Percentiles rank a stretch among this genome's conserved stretches.
Evolutionary conservation across 2,888 invertebrate species (phyloP).

Genomic region (Uropetala carovei): DNA sequence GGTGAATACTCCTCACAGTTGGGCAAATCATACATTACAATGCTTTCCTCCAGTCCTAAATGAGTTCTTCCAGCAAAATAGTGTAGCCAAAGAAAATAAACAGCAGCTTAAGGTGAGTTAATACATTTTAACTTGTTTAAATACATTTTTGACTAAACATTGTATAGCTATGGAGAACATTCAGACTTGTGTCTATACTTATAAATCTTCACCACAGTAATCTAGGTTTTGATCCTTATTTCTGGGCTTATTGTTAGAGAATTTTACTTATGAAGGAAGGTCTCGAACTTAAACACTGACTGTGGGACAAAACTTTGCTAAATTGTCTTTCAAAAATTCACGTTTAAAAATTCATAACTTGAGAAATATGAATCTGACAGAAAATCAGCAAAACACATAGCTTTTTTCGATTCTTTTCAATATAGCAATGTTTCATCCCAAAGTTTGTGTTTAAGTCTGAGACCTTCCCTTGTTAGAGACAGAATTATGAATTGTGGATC

Average conservation of each 20-base stretch:
- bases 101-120: slow-evolving; percentile 84
- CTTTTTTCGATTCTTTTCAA: too few relatives aligned
- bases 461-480: too few relatives aligned
- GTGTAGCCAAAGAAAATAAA: slow-evolving; percentile 91
- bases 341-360: too few relatives aligned
- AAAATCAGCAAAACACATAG: too few relatives aligned
- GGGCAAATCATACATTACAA: slow-evolving; percentile 94
- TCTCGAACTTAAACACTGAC: too few relatives aligned
- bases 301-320: too few relatives aligned
- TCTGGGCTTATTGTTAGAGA: neutral
- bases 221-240: neutral
- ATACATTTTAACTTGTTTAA: neutral
- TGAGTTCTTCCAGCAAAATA: slow-evolving; percentile 92
- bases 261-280: too few relatives aligned
- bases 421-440: too few relatives aligned
- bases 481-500: neutral
- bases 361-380: too few relatives aligned
- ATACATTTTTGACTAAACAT: neutral
- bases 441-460: too few relatives aligned
- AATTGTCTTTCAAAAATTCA: too few relatives aligned
- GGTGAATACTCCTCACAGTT: slow-evolving; percentile 96
- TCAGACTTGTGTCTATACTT: neutral
- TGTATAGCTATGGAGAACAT: neutral
- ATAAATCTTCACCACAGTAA: neutral
- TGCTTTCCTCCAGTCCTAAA: slow-evolving; percentile 93